Percentiles rank a stretch among this genome's conserved stretches.
These are phyloP conservation scores for Scarus forsteni DNA, from an alignment of 2,797 vertebrate species.

Conservation along the genomic window DNA sequence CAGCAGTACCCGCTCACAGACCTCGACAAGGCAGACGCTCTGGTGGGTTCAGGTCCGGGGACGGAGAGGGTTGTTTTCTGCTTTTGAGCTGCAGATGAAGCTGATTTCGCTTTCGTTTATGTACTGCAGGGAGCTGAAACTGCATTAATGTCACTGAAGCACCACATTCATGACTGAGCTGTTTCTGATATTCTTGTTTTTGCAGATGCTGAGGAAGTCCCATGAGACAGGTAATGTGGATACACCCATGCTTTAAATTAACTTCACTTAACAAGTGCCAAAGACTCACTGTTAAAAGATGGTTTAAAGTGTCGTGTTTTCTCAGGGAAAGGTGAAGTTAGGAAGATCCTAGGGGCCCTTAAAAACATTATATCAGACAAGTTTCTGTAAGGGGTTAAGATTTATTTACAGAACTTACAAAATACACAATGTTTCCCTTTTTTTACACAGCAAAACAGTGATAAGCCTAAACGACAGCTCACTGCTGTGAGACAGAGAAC, in stretches of 20 bases:
- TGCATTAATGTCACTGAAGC: not conserved
- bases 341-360: too few species aligned
- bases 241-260: not conserved
- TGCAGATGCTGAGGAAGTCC: conserved; percentile 87
- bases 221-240: conserved; percentile 84
- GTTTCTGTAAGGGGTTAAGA: too few species aligned
- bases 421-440: too few species aligned
- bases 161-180: too few species aligned
- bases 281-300: not conserved
- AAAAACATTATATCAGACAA: too few species aligned
- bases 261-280: not conserved
- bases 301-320: not conserved
- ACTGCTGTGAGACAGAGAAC: too few species aligned
- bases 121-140: not conserved
- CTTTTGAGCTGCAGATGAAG: not conserved
- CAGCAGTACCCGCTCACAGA: conserved; percentile 81
- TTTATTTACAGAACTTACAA: too few species aligned
- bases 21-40: conserved; percentile 91
- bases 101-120: conserved; percentile 9
- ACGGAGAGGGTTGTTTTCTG: not conserved
- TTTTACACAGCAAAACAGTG: too few species aligned
- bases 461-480: too few species aligned
- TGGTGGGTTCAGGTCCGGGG: conserved; percentile 70
- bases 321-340: too few species aligned
- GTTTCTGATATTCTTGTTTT: conserved; percentile 9